Evolutionary conservation across 2,888 invertebrate genomes (phyloP).

Genomic region (Allolobophora icterica): DNA sequence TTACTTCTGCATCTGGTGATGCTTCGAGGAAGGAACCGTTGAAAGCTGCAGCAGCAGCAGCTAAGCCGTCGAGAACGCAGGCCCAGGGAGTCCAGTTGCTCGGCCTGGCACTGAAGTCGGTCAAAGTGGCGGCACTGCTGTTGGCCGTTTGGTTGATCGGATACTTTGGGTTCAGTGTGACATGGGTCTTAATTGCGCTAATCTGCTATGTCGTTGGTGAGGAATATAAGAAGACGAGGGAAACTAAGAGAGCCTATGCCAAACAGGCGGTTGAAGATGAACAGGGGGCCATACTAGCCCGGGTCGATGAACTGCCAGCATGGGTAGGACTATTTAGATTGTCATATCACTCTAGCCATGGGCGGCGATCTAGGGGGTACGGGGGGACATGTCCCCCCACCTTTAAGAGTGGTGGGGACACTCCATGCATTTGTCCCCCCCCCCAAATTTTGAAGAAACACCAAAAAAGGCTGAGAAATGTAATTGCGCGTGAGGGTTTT

Average conservation of each 20-base stretch:
- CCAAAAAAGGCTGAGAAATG: too few relatives aligned
- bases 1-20: not conserved
- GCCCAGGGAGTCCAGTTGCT: constrained; percentile 48
- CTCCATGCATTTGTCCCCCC: too few relatives aligned
- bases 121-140: constrained; percentile 59
- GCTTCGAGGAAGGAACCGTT: not conserved
- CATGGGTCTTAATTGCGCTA: constrained; percentile 85
- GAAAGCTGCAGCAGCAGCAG: not conserved
- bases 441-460: too few relatives aligned
- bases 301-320: constrained; percentile 87
- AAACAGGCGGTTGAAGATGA: constrained; percentile 71
- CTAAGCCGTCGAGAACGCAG: constrained; percentile 18
- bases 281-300: constrained; percentile 83
- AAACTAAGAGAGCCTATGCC: constrained; percentile 77
- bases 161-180: constrained; percentile 74
- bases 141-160: constrained; percentile 60
- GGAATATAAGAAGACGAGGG: constrained; percentile 70
- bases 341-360: not conserved
- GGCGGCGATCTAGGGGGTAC: too few relatives aligned
- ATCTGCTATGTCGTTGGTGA: constrained; percentile 75
- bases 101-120: constrained; percentile 57
- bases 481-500: too few relatives aligned
- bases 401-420: too few relatives aligned
- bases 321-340: constrained; percentile 75
- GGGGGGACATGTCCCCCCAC: too few relatives aligned